phyloP scores from a whole-genome alignment of 1,140 invertebrate genomes.

The Venustaconcha ellipsiformis region DNA sequence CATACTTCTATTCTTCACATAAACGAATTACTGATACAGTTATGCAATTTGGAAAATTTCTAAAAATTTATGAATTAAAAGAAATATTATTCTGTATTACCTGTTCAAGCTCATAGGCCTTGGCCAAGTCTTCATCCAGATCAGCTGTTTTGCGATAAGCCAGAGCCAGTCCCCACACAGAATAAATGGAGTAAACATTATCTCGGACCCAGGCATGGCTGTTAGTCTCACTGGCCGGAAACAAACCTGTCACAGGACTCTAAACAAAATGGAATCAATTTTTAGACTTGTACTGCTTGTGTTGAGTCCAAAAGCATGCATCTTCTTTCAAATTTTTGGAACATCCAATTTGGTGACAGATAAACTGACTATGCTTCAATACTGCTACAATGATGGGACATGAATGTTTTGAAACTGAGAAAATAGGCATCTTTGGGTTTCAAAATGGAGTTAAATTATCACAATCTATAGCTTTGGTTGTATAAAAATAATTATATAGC shows the following conservation, averaged over 20 bases:
- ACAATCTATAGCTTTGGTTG: too few species aligned
- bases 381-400: slow-evolving; percentile 1
- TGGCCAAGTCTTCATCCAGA: slow-evolving; percentile 97
- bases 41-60: too few species aligned
- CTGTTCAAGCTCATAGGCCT: slow-evolving; percentile 98
- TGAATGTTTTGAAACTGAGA: too few species aligned
- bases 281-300: background rate
- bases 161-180: slow-evolving; percentile 98
- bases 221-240: slow-evolving; percentile 79
- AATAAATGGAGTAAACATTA: slow-evolving; percentile 96
- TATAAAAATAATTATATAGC: too few species aligned
- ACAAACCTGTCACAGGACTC: slow-evolving; percentile 92
- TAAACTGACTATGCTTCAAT: background rate
- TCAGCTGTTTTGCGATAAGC: slow-evolving; percentile 99
- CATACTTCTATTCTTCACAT: too few species aligned
- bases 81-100: slow-evolving; percentile 53
- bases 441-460: too few species aligned
- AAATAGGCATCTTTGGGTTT: too few species aligned
- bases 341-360: background rate
- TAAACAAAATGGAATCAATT: slow-evolving; percentile 66
- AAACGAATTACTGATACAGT: too few species aligned
- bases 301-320: background rate
- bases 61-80: too few species aligned
- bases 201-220: slow-evolving; percentile 98
- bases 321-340: background rate